These are phyloP conservation scores for Salmo trutta DNA, from an alignment of 2,797 vertebrate species.

Conservation along the genomic window DNA sequence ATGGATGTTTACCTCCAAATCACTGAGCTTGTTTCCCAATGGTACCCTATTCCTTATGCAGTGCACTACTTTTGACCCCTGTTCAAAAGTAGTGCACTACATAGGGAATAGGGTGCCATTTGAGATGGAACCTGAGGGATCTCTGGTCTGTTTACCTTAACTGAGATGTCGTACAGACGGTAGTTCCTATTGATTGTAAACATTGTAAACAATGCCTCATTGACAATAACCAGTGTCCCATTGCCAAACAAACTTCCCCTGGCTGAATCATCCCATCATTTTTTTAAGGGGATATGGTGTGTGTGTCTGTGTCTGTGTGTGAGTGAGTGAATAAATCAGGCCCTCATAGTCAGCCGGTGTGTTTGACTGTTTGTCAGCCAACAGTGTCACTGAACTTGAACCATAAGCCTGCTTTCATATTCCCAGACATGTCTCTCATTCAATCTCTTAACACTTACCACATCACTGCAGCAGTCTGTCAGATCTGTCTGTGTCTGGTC, in stretches of 20 bases:
- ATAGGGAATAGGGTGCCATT: too few species aligned
- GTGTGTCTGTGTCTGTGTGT: background rate
- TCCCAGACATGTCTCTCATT: constrained; percentile 1
- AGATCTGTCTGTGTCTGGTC: background rate
- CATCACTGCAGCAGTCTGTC: background rate
- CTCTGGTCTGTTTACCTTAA: background rate
- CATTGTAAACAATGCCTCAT: background rate
- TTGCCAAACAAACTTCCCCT: background rate
- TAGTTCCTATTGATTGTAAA: background rate
- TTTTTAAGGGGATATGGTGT: background rate
- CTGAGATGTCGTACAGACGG: background rate
- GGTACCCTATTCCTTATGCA: too few species aligned
- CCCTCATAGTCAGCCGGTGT: background rate
- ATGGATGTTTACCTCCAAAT: too few species aligned
- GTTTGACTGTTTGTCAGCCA: constrained; percentile 12
- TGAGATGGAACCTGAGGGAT: too few species aligned
- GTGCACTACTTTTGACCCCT: background rate
- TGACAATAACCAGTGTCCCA: background rate
- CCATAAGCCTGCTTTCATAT: background rate
- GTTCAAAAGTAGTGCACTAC: background rate
- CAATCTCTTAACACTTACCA: background rate
- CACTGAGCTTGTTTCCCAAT: too few species aligned
- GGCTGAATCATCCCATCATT: background rate
- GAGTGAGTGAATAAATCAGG: background rate
- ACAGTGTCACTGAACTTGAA: background rate